These are phyloP conservation scores for Charanyca ferruginea DNA, from an alignment of 2,888 invertebrate species.

Conservation along the genomic window DNA sequence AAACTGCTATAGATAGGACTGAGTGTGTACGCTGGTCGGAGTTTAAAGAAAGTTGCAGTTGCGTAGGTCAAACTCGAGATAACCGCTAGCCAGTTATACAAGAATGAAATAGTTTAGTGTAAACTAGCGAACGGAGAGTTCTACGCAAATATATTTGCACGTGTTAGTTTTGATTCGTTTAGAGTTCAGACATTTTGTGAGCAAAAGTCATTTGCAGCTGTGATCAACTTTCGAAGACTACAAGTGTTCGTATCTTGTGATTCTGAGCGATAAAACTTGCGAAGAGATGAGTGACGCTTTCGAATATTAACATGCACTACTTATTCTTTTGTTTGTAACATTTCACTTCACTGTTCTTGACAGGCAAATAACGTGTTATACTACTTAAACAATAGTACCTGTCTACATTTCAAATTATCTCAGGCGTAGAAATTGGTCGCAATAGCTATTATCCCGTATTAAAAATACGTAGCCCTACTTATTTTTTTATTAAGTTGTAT, in stretches of 20 bases:
- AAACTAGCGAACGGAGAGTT: slow-evolving; percentile 58
- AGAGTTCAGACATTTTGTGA: slow-evolving; percentile 31
- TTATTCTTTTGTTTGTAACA: not conserved
- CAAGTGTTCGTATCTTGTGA: slow-evolving; percentile 8
- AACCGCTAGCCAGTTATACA: slow-evolving; percentile 66
- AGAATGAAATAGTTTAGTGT: slow-evolving; percentile 66
- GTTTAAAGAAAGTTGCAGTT: slow-evolving; percentile 85
- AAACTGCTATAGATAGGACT: slow-evolving; percentile 64
- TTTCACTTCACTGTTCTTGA: not conserved
- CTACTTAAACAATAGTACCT: too few relatives aligned
- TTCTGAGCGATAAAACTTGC: not conserved
- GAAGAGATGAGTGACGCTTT: slow-evolving; percentile 15
- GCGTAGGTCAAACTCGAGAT: slow-evolving; percentile 80
- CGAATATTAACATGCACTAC: not conserved
- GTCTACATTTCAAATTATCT: too few relatives aligned
- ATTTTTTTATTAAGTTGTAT: too few relatives aligned
- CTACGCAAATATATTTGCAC: slow-evolving; percentile 60
- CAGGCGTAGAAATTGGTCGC: too few relatives aligned
- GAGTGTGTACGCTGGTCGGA: slow-evolving; percentile 56
- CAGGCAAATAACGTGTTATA: not conserved
- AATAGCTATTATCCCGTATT: too few relatives aligned
- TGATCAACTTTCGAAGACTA: slow-evolving; percentile 36
- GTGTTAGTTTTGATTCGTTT: slow-evolving; percentile 52
- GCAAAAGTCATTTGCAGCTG: slow-evolving; percentile 42
- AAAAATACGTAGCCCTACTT: too few relatives aligned